Evolutionary conservation across 2,888 invertebrate genomes (phyloP), one percentile per base, ranked within the genome.

Genomic region (Phorcus lineatus): DNA sequence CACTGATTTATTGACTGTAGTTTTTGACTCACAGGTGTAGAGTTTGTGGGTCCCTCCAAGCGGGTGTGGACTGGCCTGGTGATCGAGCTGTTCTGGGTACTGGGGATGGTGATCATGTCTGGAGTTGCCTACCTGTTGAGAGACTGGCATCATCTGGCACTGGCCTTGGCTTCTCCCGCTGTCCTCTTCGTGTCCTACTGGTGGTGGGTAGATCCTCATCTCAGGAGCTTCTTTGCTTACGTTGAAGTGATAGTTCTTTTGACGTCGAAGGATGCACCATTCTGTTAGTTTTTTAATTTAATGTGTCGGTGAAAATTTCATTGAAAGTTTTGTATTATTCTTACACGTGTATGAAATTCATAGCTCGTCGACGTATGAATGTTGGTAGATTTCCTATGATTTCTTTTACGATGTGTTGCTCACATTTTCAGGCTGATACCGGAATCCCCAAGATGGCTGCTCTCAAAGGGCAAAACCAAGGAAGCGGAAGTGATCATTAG

Each of bases 1-100:
- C n/a, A n/a, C n/a, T n/a, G n/a, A n/a, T n/a, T n/a, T n/a, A n/a
- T n/a, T n/a, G n/a, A n/a, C n/a, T n/a, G n/a, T n/a, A n/a, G n/a
- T n/a, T n/a, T n/a, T n/a, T n/a, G 7, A 4, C 11, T 13, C 13
- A 11, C 78, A 88, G 88, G 89, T 28, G 90, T 93, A 90, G 93
- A 93, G 83, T 81, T 93, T 77, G 90, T 93, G 19, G 93, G 93
- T 0, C 91, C 92, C 16, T 80, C 83, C 16, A 91, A 90, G 78
- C 86, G 93, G 16, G 89, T 89, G 77, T 82, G 91, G 47, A 90
- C 91, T n/a, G 90, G 92, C 0, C 89, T 91, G 11, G 87, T 89
- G 57, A 88, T 91, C 6, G 90, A 91, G 31, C 83, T 88, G 55
- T 92, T 92, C 84, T 93, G 91, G 84, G 88, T 91, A 6, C 31